Conservation (phyloP, 2,888 invertebrate genomes). For the Pristionchus mayeri region DNA sequence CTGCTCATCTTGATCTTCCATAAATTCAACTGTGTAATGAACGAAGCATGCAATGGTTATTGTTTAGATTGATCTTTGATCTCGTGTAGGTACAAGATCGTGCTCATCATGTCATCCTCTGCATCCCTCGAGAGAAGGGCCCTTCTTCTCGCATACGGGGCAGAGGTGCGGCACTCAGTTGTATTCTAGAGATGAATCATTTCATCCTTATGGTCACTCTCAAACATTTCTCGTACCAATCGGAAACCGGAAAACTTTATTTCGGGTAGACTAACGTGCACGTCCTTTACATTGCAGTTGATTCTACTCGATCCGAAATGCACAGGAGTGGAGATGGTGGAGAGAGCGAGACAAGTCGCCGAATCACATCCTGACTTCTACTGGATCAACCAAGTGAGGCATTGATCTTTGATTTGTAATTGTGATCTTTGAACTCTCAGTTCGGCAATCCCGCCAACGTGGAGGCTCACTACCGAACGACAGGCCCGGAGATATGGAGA, state of each 20-base stretch:
- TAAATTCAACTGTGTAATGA: not conserved
- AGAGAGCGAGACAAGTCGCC: not conserved
- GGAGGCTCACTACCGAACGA: constrained; percentile 70
- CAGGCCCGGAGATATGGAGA: constrained; percentile 74
- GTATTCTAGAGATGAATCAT: not conserved
- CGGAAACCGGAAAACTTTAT: too few relatives aligned
- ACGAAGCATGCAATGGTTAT: too few relatives aligned
- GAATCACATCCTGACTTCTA: constrained; percentile 35
- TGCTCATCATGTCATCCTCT: constrained; percentile 68
- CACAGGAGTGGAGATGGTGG: not conserved
- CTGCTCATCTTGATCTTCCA: constrained; percentile 19
- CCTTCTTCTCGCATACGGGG: constrained; percentile 64
- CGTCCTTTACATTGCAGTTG: not conserved
- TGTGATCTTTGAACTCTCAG: constrained; percentile 50
- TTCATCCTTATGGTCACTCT: too few relatives aligned
- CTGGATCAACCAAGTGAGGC: constrained; percentile 36
- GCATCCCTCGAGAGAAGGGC: constrained; percentile 62
- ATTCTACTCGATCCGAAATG: constrained; percentile 36
- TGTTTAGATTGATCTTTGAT: not conserved
- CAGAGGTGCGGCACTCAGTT: constrained; percentile 51
- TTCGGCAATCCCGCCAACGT: constrained; percentile 73
- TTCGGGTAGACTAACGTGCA: not conserved
- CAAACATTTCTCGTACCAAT: too few relatives aligned
- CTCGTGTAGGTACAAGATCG: constrained; percentile 60
- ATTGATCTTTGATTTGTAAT: not conserved